Conservation (phyloP, 2,888 invertebrate genomes). For the Cylindroiulus punctatus region DNA sequence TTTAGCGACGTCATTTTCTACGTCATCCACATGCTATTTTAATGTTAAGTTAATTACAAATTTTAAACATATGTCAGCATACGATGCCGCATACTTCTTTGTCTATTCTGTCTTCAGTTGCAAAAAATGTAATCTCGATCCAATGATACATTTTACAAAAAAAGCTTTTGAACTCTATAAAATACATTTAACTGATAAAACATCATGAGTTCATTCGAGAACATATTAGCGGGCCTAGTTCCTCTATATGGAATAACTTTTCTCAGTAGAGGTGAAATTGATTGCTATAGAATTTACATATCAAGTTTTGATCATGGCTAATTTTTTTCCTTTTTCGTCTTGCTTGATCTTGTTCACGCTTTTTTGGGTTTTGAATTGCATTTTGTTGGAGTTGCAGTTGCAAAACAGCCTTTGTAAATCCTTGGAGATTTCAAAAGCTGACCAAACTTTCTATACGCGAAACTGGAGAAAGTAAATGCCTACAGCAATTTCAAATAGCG, state of each 20-base stretch:
- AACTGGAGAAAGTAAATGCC: not conserved
- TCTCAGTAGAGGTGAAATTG: not conserved
- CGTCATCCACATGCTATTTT: too few species aligned
- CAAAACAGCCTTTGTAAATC: not conserved
- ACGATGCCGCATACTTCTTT: too few species aligned
- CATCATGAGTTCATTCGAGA: not conserved
- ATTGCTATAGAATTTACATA: not conserved
- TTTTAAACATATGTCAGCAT: too few species aligned
- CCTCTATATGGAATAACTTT: not conserved
- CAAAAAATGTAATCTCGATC: too few species aligned
- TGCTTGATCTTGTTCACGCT: not conserved
- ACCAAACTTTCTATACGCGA: not conserved
- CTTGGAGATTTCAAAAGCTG: not conserved
- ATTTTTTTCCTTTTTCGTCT: not conserved
- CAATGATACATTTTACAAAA: not conserved
- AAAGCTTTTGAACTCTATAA: not conserved
- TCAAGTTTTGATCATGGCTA: not conserved
- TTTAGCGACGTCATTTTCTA: too few species aligned
- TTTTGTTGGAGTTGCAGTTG: not conserved
- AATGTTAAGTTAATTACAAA: too few species aligned
- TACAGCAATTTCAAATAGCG: not conserved
- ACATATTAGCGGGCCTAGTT: not conserved
- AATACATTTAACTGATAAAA: not conserved
- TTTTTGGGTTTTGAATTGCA: not conserved
- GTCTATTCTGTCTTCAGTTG: too few species aligned